phyloP scores from a whole-genome alignment of 2,888 invertebrate species.

The Polietes domitor region DNA sequence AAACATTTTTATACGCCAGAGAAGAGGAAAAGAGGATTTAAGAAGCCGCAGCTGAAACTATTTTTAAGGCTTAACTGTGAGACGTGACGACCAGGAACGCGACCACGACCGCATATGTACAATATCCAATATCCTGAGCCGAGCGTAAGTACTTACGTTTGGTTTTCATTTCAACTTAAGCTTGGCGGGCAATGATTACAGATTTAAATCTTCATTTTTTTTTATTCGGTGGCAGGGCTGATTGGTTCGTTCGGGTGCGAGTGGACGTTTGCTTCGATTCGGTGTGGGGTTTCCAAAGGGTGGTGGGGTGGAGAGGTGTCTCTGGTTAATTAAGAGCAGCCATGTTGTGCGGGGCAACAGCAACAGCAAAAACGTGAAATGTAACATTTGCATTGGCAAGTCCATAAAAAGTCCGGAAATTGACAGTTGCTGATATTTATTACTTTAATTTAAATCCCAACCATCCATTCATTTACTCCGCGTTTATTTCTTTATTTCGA shows the following conservation, averaged over 20 bases:
- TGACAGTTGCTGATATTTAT: conserved; percentile 60
- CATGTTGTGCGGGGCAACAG: conserved; percentile 42
- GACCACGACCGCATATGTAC: background rate
- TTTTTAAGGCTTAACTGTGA: conserved; percentile 5
- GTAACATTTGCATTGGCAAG: conserved; percentile 38
- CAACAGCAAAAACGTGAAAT: conserved; percentile 41
- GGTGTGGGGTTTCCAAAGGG: background rate
- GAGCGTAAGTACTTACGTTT: too few relatives aligned
- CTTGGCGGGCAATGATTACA: conserved; percentile 27
- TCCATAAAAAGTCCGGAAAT: conserved; percentile 54
- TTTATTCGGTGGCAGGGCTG: conserved; percentile 33
- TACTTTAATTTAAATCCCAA: conserved; percentile 60
- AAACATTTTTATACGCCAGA: conserved; percentile 32
- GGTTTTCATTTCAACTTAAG: too few relatives aligned
- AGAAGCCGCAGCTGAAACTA: background rate
- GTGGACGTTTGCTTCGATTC: too few relatives aligned
- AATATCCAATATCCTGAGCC: too few relatives aligned
- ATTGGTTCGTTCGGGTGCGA: conserved; percentile 4
- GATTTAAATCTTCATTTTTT: conserved; percentile 40
- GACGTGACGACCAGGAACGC: background rate
- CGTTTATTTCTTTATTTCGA: conserved; percentile 61
- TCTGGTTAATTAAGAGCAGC: conserved; percentile 49
- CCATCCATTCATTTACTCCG: conserved; percentile 42
- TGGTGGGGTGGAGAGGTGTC: background rate
- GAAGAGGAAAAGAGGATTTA: conserved; percentile 7